phyloP scores from a whole-genome alignment of 2,113 vertebrate species.

The Cololabis saira region DNA sequence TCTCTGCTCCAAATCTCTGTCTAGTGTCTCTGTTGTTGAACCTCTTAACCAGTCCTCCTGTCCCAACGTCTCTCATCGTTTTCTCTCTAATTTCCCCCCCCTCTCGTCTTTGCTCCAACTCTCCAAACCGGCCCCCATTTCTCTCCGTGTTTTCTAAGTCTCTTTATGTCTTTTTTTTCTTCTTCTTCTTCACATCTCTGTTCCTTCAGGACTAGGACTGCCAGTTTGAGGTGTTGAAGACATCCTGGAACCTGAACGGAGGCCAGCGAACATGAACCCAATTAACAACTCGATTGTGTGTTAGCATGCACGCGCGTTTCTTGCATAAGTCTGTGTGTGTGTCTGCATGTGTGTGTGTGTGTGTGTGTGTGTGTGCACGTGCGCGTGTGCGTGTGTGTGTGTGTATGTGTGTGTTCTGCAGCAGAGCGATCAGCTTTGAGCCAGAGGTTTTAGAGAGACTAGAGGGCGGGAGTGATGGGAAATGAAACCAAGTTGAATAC shows the following conservation, averaged over 20 bases:
- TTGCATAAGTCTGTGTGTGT: slow-evolving; percentile 1
- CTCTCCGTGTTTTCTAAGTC: too few species aligned
- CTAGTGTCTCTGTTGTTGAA: slow-evolving; percentile 28
- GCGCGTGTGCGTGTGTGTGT: too few species aligned
- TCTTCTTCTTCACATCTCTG: neutral
- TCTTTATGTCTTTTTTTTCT: neutral
- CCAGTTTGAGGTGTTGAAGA: slow-evolving; percentile 54
- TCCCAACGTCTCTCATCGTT: slow-evolving; percentile 38
- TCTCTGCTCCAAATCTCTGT: slow-evolving; percentile 24
- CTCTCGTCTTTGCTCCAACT: slow-evolving; percentile 5
- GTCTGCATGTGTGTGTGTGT: neutral
- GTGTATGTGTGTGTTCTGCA: slow-evolving; percentile 22
- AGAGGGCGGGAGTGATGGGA: slow-evolving; percentile 70
- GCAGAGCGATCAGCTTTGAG: slow-evolving; percentile 29
- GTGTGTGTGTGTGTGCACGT: neutral
- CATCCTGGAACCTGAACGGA: slow-evolving; percentile 33
- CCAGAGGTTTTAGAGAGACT: slow-evolving; percentile 48
- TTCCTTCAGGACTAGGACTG: neutral
- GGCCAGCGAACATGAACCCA: slow-evolving; percentile 16
- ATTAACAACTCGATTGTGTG: neutral
- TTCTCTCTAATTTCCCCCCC: slow-evolving; percentile 18
- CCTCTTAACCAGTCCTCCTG: slow-evolving; percentile 13
- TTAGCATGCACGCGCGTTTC: neutral
- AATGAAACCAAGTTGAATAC: slow-evolving; percentile 65
- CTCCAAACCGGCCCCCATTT: slow-evolving; percentile 12